Base-by-base conservation (phyloP, 2,888 invertebrate species). In the Emmelina monodactyla region DNA sequence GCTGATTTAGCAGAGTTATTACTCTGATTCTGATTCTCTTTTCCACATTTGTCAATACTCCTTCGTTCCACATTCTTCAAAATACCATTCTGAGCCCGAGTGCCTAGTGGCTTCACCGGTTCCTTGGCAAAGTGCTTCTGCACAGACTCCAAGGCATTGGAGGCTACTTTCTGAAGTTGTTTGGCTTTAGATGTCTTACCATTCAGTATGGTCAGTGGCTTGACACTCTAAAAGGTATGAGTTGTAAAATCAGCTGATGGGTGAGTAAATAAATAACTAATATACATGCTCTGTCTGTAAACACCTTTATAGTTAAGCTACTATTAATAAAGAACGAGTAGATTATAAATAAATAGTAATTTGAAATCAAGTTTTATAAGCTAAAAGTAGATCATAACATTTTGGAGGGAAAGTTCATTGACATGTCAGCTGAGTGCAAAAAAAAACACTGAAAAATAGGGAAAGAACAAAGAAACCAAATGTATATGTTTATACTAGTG, bases 131-230 rank as follows among this genome's bases (percentile, higher is more conserved):
- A 75, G 40, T 76, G 65, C 46, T 67, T 68, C 46, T 73, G 71
- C 9, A 75, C 71, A 2, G 71, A 58, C 40, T 73, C 75, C 35
- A 76, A 42, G 16, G 71, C 68, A 49, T 64, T 73, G 11, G 61
- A 55, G 2, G 78, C 72, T 9, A 62, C 78, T 52, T 58, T 62
- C 32, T 69, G 71, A 2, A 71, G 46, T 28, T 62, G 69, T 51
- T 82, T 81, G 16, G 81, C 67, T 56, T 82, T 83, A 32, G 78
- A 71, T 28, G 69, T 56, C 45, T 70, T 73, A 34, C 70, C 65
- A 49, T 73, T 76, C 1, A 66, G 25, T 32, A 50, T 46, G 28
- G 56, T 43, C 31, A 62, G 65, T 42, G 64, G 57, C 55, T 73
- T 78, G 58, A 78, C 53, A 43, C 50, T 76, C 78, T 78, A 58